Conservation (phyloP, 1,140 invertebrate species). For the Gryon sp. region DNA sequence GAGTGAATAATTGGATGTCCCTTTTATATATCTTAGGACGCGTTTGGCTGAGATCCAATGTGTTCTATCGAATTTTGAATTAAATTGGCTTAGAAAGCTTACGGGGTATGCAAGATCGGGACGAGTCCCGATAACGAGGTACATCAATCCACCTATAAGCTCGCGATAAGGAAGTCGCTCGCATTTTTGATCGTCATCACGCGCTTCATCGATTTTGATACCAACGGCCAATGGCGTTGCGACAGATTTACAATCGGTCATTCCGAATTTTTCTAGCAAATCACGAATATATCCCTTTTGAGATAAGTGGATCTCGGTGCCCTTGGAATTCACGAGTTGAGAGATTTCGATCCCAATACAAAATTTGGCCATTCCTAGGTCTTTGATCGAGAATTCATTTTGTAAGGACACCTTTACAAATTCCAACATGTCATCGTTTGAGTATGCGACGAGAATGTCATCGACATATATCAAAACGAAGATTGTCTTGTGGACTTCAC, state of each 20-base stretch:
- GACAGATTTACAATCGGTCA: constrained; percentile 61
- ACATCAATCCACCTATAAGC: constrained; percentile 7
- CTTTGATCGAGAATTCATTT: too few relatives aligned
- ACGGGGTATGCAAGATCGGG: constrained; percentile 73
- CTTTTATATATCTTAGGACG: constrained; percentile 64
- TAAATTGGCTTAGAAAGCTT: constrained; percentile 66
- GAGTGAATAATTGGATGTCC: constrained; percentile 9
- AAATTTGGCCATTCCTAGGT: constrained; percentile 11
- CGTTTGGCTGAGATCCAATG: constrained; percentile 63
- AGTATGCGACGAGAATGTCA: background rate
- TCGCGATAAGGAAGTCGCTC: constrained; percentile 28
- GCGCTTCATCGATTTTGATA: constrained; percentile 20
- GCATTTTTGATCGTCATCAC: too few relatives aligned
- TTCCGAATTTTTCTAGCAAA: constrained; percentile 60
- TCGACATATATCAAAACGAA: too few relatives aligned
- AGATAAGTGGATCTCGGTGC: constrained; percentile 8
- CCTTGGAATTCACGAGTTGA: background rate
- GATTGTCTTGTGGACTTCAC: too few relatives aligned
- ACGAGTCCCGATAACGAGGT: constrained; percentile 19
- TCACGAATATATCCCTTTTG: constrained; percentile 44
- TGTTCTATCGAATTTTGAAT: constrained; percentile 37
- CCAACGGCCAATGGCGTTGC: constrained; percentile 58
- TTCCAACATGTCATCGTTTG: background rate
- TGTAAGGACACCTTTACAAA: too few relatives aligned
- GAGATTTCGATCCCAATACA: constrained; percentile 38